Conservation (phyloP, 2,113 vertebrate species). For the Sinosuthora webbiana region DNA sequence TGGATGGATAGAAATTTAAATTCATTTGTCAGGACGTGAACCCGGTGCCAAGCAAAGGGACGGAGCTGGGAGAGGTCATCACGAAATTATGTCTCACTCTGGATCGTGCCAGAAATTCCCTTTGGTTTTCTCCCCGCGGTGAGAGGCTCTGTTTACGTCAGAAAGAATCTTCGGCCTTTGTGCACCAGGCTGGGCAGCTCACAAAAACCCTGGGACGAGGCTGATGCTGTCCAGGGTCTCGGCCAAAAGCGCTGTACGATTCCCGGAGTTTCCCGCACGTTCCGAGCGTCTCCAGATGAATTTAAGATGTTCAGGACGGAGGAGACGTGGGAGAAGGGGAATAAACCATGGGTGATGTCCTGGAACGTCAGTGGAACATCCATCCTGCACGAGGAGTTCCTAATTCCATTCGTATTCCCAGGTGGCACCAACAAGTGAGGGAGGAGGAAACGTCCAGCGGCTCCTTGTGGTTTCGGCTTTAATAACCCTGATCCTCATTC, state of each 20-base stretch:
- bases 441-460: neutral
- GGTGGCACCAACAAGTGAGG: neutral
- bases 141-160: constrained; percentile 20
- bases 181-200: constrained; percentile 2
- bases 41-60: neutral
- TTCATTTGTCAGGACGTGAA: neutral
- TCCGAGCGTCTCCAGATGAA: neutral
- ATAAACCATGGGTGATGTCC: neutral
- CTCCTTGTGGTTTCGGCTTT: neutral
- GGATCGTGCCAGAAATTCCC: constrained; percentile 39
- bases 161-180: neutral
- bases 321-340: neutral
- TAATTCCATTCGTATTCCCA: neutral
- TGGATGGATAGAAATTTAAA: neutral
- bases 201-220: neutral
- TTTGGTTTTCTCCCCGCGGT: neutral
- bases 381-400: neutral
- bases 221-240: neutral
- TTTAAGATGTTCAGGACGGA: neutral
- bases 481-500: neutral
- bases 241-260: neutral
- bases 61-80: neutral
- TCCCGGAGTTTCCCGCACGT: neutral
- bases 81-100: neutral
- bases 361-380: neutral